Percentiles rank a stretch among this genome's conserved stretches.
Evolutionary conservation across 30 jellyfish, hydroid and myxozoan genomes (phyloP).

Genomic region (Euphysa ruthae): DNA sequence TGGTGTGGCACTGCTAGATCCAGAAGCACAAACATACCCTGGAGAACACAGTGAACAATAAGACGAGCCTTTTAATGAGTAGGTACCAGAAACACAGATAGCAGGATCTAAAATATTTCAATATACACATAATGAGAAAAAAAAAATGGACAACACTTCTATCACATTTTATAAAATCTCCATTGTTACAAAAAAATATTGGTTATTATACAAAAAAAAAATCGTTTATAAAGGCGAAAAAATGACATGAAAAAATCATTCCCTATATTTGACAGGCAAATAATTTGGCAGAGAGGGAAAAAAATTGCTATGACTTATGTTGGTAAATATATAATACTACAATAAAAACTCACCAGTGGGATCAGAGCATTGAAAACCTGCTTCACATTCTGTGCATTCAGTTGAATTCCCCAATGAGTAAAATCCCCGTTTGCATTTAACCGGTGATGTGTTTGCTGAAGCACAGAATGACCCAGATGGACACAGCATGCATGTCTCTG

Average conservation of each 20-base stretch:
- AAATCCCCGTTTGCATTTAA: slow-evolving; percentile 73
- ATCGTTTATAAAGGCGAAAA: too few relatives aligned
- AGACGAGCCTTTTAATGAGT: slow-evolving; percentile 70
- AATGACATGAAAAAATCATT: too few relatives aligned
- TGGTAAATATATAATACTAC: not conserved
- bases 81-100: slow-evolving; percentile 80
- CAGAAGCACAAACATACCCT: slow-evolving; percentile 79
- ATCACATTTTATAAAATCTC: too few relatives aligned
- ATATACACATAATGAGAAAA: not conserved
- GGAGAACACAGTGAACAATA: slow-evolving; percentile 48
- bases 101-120: not conserved
- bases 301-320: too few relatives aligned
- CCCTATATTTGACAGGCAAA: too few relatives aligned
- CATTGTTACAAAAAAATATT: too few relatives aligned
- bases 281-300: too few relatives aligned
- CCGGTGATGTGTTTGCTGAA: slow-evolving; percentile 60
- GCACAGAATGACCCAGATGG: slow-evolving; percentile 73
- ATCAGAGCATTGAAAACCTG: slow-evolving; percentile 83
- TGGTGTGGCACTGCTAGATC: slow-evolving; percentile 67
- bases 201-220: too few relatives aligned
- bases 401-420: slow-evolving; percentile 54
- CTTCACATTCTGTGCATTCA: slow-evolving; percentile 69
- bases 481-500: slow-evolving; percentile 63
- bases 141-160: not conserved
- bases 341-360: slow-evolving; percentile 75